phyloP scores from a whole-genome alignment of 2,888 invertebrate species.

The Ptycholaimellus sp. region DNA sequence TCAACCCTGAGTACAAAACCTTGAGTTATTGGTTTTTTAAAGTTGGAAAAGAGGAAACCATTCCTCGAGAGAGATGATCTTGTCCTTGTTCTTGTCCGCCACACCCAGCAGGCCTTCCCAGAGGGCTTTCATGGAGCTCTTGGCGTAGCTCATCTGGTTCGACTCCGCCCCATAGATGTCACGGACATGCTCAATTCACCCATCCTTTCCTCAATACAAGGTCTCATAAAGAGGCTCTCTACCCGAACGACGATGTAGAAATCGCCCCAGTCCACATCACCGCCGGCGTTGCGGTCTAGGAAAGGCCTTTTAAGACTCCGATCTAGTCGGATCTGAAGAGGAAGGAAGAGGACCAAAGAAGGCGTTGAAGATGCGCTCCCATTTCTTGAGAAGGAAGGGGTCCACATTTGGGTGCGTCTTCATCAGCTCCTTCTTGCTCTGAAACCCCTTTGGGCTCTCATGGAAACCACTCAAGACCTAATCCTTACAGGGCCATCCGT shows the following conservation, averaged over 20 bases:
- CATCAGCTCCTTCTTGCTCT: slow-evolving; percentile 11
- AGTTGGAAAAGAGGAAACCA: slow-evolving; percentile 15
- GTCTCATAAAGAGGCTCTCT: too few species aligned
- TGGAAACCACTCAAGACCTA: too few species aligned
- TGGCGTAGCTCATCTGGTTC: slow-evolving; percentile 16
- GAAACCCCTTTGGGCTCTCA: too few species aligned
- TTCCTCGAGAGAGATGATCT: slow-evolving; percentile 17
- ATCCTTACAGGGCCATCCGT: too few species aligned
- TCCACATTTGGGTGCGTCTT: slow-evolving; percentile 15
- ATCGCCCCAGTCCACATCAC: slow-evolving; percentile 20
- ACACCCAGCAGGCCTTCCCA: slow-evolving; percentile 20
- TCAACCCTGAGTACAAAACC: background rate
- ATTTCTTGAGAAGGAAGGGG: slow-evolving; percentile 18
- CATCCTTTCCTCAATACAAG: background rate
- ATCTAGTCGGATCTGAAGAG: background rate
- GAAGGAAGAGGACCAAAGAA: slow-evolving; percentile 16
- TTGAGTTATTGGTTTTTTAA: slow-evolving; percentile 7
- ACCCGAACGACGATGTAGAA: slow-evolving; percentile 23
- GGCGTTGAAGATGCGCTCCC: slow-evolving; percentile 21
- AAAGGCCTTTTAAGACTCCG: background rate
- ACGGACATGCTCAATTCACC: slow-evolving; percentile 15
- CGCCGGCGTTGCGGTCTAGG: slow-evolving; percentile 18
- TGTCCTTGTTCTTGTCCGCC: slow-evolving; percentile 16
- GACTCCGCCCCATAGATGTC: slow-evolving; percentile 24
- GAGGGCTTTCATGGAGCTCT: slow-evolving; percentile 16